Evolutionary conservation across 1,140 invertebrate species (phyloP).

Genomic region (Diorhabda elongata): DNA sequence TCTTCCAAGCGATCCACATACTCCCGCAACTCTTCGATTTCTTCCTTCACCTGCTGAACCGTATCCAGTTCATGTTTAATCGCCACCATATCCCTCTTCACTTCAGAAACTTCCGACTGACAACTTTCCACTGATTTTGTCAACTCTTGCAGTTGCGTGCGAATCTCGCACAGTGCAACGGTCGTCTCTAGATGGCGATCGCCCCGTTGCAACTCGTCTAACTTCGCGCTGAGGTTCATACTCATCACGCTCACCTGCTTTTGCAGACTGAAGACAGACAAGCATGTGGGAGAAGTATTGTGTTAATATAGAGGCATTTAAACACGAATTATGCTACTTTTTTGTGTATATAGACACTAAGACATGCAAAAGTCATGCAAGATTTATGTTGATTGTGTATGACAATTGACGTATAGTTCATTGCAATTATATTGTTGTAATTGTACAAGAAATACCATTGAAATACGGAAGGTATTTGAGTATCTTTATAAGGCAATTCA

Average conservation of each 20-base stretch:
- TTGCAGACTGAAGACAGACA: conserved; percentile 68
- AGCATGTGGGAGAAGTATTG: conserved; percentile 9
- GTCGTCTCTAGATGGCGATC: conserved; percentile 84
- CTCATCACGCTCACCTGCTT: conserved; percentile 95
- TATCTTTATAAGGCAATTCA: too few species aligned
- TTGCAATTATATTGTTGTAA: too few species aligned
- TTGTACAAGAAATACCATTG: too few species aligned
- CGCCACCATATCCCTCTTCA: conserved; percentile 88
- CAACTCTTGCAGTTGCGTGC: conserved; percentile 84
- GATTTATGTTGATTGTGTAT: neutral
- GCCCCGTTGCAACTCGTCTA: conserved; percentile 79
- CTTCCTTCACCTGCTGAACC: conserved; percentile 88
- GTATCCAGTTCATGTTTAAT: conserved; percentile 90
- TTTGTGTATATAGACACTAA: neutral
- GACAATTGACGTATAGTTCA: neutral
- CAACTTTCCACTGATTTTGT: conserved; percentile 91
- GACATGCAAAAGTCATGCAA: neutral
- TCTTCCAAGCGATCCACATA: conserved; percentile 87
- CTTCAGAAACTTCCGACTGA: conserved; percentile 85
- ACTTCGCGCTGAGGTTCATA: conserved; percentile 86
- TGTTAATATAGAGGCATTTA: neutral
- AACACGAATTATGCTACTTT: neutral
- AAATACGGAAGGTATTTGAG: too few species aligned
- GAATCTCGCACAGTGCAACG: conserved; percentile 84
- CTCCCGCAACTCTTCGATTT: conserved; percentile 86